phyloP scores from a whole-genome alignment of 2,797 vertebrate genomes.

The Mus caroli region DNA sequence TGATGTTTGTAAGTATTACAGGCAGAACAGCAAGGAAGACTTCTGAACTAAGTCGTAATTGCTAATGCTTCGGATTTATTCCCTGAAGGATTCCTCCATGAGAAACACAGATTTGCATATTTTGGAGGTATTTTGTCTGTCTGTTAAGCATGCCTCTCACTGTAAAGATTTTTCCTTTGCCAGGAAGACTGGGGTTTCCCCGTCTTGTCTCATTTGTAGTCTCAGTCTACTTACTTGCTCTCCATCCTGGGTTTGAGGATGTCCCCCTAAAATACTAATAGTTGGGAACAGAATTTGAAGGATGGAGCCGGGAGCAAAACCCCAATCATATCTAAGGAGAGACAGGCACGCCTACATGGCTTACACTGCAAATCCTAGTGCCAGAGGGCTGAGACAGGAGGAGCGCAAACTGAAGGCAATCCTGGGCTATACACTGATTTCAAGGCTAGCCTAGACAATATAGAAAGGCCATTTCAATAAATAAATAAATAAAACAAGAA shows the following conservation, averaged over 20 bases:
- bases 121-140: slow-evolving; percentile 69
- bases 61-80: slow-evolving; percentile 64
- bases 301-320: background rate
- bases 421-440: background rate
- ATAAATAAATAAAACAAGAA: background rate
- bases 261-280: background rate
- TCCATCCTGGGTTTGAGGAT: background rate
- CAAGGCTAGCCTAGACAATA: background rate
- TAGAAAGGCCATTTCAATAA: background rate
- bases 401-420: background rate
- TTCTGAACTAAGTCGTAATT: slow-evolving; percentile 62
- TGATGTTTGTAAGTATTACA: slow-evolving; percentile 52
- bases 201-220: slow-evolving; percentile 4
- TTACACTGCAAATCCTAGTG: background rate
- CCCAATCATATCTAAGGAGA: background rate
- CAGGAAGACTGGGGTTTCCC: background rate
- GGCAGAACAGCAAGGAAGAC: background rate
- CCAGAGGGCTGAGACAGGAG: background rate
- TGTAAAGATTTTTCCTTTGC: slow-evolving; percentile 41
- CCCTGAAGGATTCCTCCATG: slow-evolving; percentile 64
- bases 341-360: background rate
- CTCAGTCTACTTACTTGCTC: background rate
- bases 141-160: slow-evolving; percentile 45
- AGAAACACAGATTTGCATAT: slow-evolving; percentile 72
- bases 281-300: background rate